Evolutionary conservation across 2,797 vertebrate species (phyloP).

Genomic region (Peromyscus nudipes): DNA sequence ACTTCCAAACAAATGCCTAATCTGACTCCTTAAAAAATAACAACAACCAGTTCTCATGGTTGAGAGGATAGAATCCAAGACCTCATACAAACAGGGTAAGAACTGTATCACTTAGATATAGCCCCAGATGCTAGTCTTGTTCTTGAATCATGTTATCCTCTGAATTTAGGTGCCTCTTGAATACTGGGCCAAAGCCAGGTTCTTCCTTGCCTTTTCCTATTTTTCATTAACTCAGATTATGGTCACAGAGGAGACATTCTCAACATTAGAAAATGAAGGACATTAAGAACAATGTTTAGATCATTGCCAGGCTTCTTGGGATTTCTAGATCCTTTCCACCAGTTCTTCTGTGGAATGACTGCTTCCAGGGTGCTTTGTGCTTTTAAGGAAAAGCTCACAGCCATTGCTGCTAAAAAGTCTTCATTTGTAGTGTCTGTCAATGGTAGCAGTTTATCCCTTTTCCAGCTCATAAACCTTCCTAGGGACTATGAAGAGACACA

Average conservation of each 20-base stretch:
- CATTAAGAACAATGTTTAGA: conserved; percentile 19
- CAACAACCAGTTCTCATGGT: not conserved
- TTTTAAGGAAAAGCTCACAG: conserved; percentile 28
- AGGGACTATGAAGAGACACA: not conserved
- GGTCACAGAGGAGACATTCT: conserved; percentile 18
- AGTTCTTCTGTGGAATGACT: not conserved
- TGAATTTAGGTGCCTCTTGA: not conserved
- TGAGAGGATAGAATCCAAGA: not conserved
- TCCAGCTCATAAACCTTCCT: not conserved
- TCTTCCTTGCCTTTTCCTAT: not conserved
- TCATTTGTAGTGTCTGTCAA: conserved; percentile 4
- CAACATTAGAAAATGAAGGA: conserved; percentile 26
- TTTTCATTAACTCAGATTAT: conserved; percentile 38
- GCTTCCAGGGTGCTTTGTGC: conserved; percentile 23
- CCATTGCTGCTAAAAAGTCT: conserved; percentile 5
- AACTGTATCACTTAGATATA: not conserved
- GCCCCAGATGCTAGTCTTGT: not conserved
- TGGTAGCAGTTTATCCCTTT: not conserved
- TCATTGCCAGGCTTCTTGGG: conserved; percentile 1
- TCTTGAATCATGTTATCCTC: not conserved
- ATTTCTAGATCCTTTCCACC: not conserved
- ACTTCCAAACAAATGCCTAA: not conserved
- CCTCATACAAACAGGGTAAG: not conserved
- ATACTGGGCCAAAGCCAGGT: not conserved
- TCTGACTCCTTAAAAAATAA: not conserved